Conservation (phyloP, 1,140 invertebrate species). For the Drosophila pruinosa region DNA sequence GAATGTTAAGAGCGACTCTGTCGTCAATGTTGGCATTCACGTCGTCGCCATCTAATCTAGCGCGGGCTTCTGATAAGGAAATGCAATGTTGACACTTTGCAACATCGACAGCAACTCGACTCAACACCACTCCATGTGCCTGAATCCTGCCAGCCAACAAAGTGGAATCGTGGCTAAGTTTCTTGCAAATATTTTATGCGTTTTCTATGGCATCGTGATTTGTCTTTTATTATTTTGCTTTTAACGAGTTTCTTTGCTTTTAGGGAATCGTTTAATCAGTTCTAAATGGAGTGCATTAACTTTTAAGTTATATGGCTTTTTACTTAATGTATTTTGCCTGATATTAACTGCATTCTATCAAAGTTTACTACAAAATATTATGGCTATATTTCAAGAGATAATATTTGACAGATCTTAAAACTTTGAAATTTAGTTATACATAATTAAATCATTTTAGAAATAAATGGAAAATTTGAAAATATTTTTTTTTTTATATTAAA, state of each 20-base stretch:
- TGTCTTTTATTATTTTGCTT: conserved; percentile 47
- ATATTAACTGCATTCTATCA: background rate
- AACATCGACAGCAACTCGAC: conserved; percentile 7
- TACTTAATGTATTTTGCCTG: background rate
- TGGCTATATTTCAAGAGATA: background rate
- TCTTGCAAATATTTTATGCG: conserved; percentile 51
- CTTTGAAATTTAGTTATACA: background rate
- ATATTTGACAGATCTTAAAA: background rate
- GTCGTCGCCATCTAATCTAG: conserved; percentile 56
- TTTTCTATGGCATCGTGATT: conserved; percentile 34
- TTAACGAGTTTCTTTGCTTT: conserved; percentile 22
- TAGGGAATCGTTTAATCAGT: conserved; percentile 7
- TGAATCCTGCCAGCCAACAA: background rate
- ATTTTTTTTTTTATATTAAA: background rate
- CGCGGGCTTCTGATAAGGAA: conserved; percentile 66
- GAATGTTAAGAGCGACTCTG: conserved; percentile 48
- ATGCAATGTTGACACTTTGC: conserved; percentile 45
- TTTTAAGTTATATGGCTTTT: conserved; percentile 9
- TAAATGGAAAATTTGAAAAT: too few relatives aligned
- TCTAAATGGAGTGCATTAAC: conserved; percentile 24
- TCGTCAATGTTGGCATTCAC: conserved; percentile 21
- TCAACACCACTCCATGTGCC: background rate
- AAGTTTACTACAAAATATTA: background rate
- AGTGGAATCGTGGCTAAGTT: conserved; percentile 14
- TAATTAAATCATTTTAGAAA: background rate